Percentiles rank a stretch among this genome's conserved stretches.
phyloP scores from a whole-genome alignment of 2,888 invertebrate species.

The Tridacna gigas region DNA sequence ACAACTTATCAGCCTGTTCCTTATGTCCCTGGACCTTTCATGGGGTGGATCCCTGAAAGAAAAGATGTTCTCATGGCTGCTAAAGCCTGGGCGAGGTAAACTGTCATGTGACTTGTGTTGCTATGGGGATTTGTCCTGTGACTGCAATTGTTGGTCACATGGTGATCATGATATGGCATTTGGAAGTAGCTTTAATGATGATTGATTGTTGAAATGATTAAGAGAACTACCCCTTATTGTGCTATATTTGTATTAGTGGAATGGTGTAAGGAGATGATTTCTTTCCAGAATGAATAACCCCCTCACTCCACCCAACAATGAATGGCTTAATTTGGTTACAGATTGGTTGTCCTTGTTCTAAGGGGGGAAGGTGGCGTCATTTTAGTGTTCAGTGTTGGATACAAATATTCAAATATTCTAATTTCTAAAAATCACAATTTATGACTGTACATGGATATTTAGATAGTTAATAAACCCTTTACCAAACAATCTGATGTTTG shows the following conservation, averaged over 20 bases:
- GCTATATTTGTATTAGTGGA: constrained; percentile 1
- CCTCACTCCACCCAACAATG: not conserved
- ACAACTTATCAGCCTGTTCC: constrained; percentile 53
- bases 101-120: constrained; percentile 56
- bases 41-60: constrained; percentile 61
- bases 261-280: not conserved
- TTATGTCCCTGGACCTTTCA: constrained; percentile 52
- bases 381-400: no score
- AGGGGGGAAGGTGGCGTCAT: not conserved
- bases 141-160: constrained; percentile 24
- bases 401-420: no score
- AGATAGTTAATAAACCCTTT: no score
- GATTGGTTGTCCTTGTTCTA: not conserved
- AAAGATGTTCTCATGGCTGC: constrained; percentile 61
- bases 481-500: no score
- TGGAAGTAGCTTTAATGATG: constrained; percentile 13
- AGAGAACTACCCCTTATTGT: constrained; percentile 9
- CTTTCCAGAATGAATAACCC: not conserved
- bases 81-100: constrained; percentile 63
- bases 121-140: constrained; percentile 51
- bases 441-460: no score
- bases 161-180: constrained; percentile 18
- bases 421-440: no score
- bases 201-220: not conserved
- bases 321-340: not conserved